These are phyloP conservation scores for Drosophila orena DNA, from an alignment of 1,140 invertebrate genomes.

Conservation along the genomic window DNA sequence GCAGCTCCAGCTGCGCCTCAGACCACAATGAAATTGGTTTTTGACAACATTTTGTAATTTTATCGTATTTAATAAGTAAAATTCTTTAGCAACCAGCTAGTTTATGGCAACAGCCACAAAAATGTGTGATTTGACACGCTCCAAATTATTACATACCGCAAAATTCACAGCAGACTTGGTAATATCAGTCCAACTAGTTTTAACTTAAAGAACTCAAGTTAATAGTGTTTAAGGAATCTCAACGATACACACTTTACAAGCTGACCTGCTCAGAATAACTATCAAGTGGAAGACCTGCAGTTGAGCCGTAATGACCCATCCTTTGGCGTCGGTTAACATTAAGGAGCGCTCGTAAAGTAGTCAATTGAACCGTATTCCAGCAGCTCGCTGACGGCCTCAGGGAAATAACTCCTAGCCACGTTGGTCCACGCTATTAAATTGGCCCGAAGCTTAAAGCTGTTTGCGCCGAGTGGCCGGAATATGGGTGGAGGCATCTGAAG, in stretches of 20 bases:
- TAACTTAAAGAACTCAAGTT: not conserved
- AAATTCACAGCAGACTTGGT: too few relatives aligned
- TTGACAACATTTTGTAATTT: conserved; percentile 3
- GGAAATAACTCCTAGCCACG: conserved; percentile 12
- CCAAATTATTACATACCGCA: too few relatives aligned
- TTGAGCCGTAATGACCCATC: not conserved
- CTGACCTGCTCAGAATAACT: not conserved
- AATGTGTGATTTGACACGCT: too few relatives aligned
- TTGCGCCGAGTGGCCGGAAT: conserved; percentile 12
- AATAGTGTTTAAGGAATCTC: not conserved
- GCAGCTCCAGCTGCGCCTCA: conserved; percentile 23
- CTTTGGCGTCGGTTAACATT: conserved; percentile 1
- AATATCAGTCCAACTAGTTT: not conserved
- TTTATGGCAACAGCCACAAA: not conserved
- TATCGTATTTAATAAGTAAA: not conserved
- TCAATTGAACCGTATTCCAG: conserved; percentile 23
- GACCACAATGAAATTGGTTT: conserved; percentile 29
- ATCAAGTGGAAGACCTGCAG: not conserved
- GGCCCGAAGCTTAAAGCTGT: conserved; percentile 37
- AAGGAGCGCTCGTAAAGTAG: conserved; percentile 24
- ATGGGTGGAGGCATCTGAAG: conserved; percentile 34
- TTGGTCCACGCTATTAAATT: conserved; percentile 58
- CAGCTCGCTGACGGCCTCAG: conserved; percentile 15
- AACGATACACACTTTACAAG: not conserved
- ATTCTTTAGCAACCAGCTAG: not conserved